Percentiles rank a stretch among this genome's conserved stretches.
Evolutionary conservation across 2,113 vertebrate species (phyloP).

Genomic region (Phainopepla nitens): DNA sequence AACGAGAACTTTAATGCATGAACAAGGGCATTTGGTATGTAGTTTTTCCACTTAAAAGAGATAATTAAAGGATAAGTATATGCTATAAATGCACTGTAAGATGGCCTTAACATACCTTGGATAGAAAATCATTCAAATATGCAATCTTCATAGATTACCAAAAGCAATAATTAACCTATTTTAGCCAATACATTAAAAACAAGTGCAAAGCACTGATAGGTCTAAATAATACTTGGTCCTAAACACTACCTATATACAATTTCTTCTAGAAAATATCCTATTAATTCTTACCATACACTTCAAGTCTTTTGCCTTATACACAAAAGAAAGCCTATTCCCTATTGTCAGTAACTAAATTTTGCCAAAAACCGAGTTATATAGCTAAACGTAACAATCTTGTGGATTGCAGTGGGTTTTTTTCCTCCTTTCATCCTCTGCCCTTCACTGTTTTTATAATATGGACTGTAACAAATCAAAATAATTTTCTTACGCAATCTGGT

Average conservation of each 20-base stretch:
- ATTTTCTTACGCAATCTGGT: background rate
- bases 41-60: background rate
- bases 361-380: rapidly evolving
- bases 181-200: background rate
- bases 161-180: background rate
- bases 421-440: background rate
- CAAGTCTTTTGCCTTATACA: background rate
- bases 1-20: background rate
- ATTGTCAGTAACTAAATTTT: background rate
- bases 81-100: background rate
- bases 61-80: background rate
- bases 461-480: background rate
- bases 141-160: background rate
- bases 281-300: background rate
- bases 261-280: background rate
- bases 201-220: background rate
- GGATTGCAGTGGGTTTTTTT: rapidly evolving
- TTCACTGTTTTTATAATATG: background rate
- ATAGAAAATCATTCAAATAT: background rate
- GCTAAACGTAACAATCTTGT: background rate
- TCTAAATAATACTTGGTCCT: background rate
- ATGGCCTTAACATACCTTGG: background rate
- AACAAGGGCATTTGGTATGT: background rate
- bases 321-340: background rate
- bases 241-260: background rate